Conservation (phyloP, 2,113 vertebrate species). For the Hepsetus odoe region DNA sequence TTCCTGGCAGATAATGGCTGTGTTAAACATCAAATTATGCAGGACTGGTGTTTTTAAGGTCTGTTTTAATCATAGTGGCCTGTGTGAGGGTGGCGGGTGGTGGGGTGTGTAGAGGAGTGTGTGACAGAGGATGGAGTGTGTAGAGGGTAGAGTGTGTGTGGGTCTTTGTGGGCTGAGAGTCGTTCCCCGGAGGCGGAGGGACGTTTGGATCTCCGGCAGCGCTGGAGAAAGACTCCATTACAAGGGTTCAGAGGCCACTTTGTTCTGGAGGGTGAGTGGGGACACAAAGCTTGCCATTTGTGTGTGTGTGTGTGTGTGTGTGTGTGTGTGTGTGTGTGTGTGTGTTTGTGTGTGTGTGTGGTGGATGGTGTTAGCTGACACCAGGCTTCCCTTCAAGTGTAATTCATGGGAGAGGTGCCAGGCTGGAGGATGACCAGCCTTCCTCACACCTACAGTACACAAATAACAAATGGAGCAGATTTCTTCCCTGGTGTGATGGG, state of each 20-base stretch:
- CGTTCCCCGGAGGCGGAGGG: neutral
- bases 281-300: slow-evolving; percentile 65
- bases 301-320: no score
- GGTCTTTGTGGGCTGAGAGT: slow-evolving; percentile 22
- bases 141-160: neutral
- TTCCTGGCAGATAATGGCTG: neutral
- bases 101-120: neutral
- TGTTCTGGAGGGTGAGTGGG: slow-evolving; percentile 59
- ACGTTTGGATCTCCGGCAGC: slow-evolving; percentile 25
- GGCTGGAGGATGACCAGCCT: slow-evolving; percentile 25
- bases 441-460: no score
- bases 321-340: no score
- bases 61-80: no score
- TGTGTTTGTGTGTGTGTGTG: no score
- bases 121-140: slow-evolving; percentile 2
- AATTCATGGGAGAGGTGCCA: slow-evolving; percentile 64
- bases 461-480: neutral
- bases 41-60: no score
- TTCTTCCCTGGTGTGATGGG: neutral
- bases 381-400: slow-evolving; percentile 53
- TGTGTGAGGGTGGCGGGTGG: neutral
- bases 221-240: slow-evolving; percentile 61
- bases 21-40: no score
- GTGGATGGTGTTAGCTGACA: slow-evolving; percentile 47
- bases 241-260: slow-evolving; percentile 66